Conservation (phyloP, 2,113 vertebrate genomes). For the Onychostruthus taczanowskii region DNA sequence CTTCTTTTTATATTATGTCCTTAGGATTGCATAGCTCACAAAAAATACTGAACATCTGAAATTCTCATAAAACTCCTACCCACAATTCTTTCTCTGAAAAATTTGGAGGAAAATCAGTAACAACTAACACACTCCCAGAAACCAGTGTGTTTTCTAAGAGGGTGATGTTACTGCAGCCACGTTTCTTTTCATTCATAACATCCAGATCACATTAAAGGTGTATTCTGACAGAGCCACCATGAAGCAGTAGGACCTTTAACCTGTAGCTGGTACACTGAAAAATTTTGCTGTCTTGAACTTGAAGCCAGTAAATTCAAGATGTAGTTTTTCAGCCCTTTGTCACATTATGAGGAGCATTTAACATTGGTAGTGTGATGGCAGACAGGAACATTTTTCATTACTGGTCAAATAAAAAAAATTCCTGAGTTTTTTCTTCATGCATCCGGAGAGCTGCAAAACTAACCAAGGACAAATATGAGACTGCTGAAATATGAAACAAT, state of each 20-base stretch:
- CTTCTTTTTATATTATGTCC: background rate
- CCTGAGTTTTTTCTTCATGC: conserved; percentile 15
- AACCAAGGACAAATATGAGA: conserved; percentile 51
- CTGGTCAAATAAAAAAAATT: conserved; percentile 10
- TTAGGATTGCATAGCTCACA: background rate
- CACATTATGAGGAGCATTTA: background rate
- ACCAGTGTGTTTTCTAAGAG: background rate
- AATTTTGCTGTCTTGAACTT: background rate
- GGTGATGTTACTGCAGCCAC: background rate
- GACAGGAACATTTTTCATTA: background rate
- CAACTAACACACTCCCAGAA: background rate
- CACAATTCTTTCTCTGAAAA: background rate
- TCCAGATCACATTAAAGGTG: background rate
- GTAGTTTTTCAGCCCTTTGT: background rate
- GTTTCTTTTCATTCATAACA: background rate
- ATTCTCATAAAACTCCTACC: background rate
- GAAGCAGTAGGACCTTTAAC: background rate
- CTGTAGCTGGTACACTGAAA: background rate
- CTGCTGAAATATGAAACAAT: conserved; percentile 78
- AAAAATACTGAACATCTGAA: background rate
- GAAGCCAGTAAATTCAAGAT: background rate
- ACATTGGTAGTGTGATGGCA: background rate
- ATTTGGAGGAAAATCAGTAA: background rate
- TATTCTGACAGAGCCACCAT: background rate
- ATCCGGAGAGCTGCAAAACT: conserved; percentile 67